Evolutionary conservation across 2,797 vertebrate genomes (phyloP), one percentile per base, ranked within the genome.

Genomic region (Taeniopygia guttata): DNA sequence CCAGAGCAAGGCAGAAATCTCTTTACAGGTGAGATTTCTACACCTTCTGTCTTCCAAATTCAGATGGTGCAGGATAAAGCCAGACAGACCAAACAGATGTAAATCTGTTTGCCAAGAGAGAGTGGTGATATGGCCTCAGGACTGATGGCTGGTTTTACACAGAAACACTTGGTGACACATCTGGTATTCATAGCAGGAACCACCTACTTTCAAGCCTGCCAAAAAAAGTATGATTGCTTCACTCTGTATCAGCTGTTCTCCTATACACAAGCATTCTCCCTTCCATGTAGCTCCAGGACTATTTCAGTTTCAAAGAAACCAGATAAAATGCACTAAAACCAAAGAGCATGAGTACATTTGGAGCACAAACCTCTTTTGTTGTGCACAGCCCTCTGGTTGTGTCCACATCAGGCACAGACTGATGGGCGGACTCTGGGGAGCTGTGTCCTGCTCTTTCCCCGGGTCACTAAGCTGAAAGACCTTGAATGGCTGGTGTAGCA

Each of bases 391-490:
- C 68, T 48, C 23, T 26, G 12, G 26, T 13, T 83, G 0, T 77
- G 77, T 72, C 76, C 56, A 74, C 51, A 40, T 15, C 29, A 64
- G 64, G 23, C 8, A 2, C 69, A 49, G 29, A 25, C 18, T 32
- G 60, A 58, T 1, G 16, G 60, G 45, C 54, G 49, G 60, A n/a
- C 19, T 23, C 73, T 14, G 40, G 51, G 58, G 45, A 69, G 46
- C 32, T 45, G 55, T 36, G 27, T 3, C 0, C 0, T 86, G 55
- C 49, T 88, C 21, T 48, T 55, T 29, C 56, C 34, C n/a, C 1
- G 1, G 59, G 21, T 12, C 5, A 2, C 36, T 34, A 40, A 68
- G 43, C 45, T 51, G 67, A 67, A 84, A 76, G 88, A 16, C 32
- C 52, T 42, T 9, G 40, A 45, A 55, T 40, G 13, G 8, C 20